Evolutionary conservation across 30 jellyfish, hydroid and myxozoan species (phyloP), one percentile per base, ranked within the genome.

Genomic region (Pseudorhiza aurosa): DNA sequence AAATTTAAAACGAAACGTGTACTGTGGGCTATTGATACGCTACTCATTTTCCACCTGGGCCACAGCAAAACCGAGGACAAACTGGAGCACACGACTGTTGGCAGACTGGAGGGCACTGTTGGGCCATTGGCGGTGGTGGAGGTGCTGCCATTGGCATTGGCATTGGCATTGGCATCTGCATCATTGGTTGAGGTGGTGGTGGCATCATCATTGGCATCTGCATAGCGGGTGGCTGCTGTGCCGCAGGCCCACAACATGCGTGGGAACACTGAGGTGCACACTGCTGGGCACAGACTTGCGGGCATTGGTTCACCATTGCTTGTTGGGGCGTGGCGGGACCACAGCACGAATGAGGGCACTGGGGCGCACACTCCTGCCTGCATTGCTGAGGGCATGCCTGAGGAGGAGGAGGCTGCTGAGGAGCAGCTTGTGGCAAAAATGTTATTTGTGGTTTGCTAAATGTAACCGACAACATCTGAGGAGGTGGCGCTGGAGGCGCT

Each of bases 251-350:
- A 43, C 94, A 82, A 60, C 94, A 82, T 15, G 85, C 58, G 65
- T 82, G 94, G 36, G 94, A 70, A 60, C 94, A 82, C 74, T 68
- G 87, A 22, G 94, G 87, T 12, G 94, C 94, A 57, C 94, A 82
- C 24, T 82, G 94, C 72, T 82, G 94, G 63, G 87, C 42, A n/a
- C 94, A 82, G 62, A 82, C 30, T 19, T 43, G 94, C 18, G 94
- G 94, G 55, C 94, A 82, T 40, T 82, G 94, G 28, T 82, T 68
- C 40, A 68, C 72, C 80, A 70, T 57, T 58, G 77, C 81, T 47
- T 68, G 94, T 55, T 55, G 86, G 33, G 94, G 94, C 10, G 87
- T 42, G 31, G 94, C 87, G 1, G 94, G 94, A 21, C 87, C 94
- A 28, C 94, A 82, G 28, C 87, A 82, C 26, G 81, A 42, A 28